Evolutionary conservation across 2,888 invertebrate species (phyloP), one percentile per base, ranked within the genome.

Genomic region (Pammene aurita): DNA sequence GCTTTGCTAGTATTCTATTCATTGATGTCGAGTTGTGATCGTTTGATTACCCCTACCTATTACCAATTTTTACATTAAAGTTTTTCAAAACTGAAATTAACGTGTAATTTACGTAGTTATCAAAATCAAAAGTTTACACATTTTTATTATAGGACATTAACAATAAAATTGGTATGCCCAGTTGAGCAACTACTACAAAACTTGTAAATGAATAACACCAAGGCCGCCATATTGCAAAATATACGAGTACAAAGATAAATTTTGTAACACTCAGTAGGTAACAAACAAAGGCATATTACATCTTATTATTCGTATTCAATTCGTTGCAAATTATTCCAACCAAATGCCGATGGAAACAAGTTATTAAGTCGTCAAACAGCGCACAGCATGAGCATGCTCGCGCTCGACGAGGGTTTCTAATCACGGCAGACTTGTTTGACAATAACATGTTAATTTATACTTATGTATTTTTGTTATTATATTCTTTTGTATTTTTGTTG

Each of bases 311-410:
- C 41, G 9, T 41, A 52, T 41, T 52, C n/a, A 52, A 62, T 52
- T 58, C 35, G 10, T 52, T 58, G 66, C 44, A 52, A 52, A 68
- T 63, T 56, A 52, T 52, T 63, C 50, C 42, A 44, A 63, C 56
- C 62, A 61, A 64, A 64, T 46, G 18, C 56, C 52, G 61, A 46
- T 46, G 50, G 68, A 52, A 68, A 62, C 52, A 68, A 68, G 68
- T 68, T 68, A 68, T 68, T 68, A 68, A 64, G 68, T 68, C 68
- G 68, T 64, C 68, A 68, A 63, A 63, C 44, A 42, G 48, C 63
- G 35, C 68, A 46, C 66, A 68, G 68, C 68, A 26, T 63, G 68
- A 57, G 65, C 57, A 38, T 55, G 67, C 61, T 41, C 14, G 38
- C 55, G 55, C 10, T 11, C 11, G 57, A 63, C 67, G 67, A 60